phyloP scores from a whole-genome alignment of 2,113 vertebrate species.

The Triplophysa tibetana region DNA sequence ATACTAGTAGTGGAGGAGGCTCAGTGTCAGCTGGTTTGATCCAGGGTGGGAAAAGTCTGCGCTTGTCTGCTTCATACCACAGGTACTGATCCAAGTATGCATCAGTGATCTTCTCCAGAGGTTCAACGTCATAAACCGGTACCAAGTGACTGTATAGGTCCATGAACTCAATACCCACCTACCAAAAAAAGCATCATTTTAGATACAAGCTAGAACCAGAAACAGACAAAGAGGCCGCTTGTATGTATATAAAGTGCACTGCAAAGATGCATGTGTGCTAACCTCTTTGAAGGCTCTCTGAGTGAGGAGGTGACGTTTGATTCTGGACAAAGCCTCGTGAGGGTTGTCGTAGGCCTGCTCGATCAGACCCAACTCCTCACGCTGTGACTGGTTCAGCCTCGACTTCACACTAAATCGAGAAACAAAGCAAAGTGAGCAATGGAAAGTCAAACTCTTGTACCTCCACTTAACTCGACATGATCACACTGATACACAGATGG shows the following conservation, averaged over 20 bases:
- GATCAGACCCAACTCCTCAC: slow-evolving; percentile 94
- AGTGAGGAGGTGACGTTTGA: slow-evolving; percentile 97
- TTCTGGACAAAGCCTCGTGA: slow-evolving; percentile 95
- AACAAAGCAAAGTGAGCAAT: slow-evolving; percentile 8
- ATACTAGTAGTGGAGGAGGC: slow-evolving; percentile 93
- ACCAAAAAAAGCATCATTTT: slow-evolving; percentile 13
- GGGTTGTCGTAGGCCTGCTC: slow-evolving; percentile 99
- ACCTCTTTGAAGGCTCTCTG: slow-evolving; percentile 99
- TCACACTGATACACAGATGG: background rate
- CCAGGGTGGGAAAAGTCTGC: slow-evolving; percentile 96
- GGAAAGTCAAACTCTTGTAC: background rate
- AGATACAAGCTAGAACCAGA: background rate
- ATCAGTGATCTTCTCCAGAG: slow-evolving; percentile 97
- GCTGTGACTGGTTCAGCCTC: slow-evolving; percentile 95
- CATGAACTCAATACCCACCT: slow-evolving; percentile 99
- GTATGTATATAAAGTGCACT: background rate
- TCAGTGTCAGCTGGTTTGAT: slow-evolving; percentile 99
- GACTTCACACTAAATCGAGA: slow-evolving; percentile 89
- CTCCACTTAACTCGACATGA: background rate
- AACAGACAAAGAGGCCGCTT: background rate
- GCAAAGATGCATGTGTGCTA: slow-evolving; percentile 19
- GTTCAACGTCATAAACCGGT: slow-evolving; percentile 96
- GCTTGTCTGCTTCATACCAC: slow-evolving; percentile 98
- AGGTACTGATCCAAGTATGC: slow-evolving; percentile 98
- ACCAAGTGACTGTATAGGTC: slow-evolving; percentile 98